Base-by-base conservation (phyloP, 2,888 invertebrate species). In the Metallyticus violacea region DNA sequence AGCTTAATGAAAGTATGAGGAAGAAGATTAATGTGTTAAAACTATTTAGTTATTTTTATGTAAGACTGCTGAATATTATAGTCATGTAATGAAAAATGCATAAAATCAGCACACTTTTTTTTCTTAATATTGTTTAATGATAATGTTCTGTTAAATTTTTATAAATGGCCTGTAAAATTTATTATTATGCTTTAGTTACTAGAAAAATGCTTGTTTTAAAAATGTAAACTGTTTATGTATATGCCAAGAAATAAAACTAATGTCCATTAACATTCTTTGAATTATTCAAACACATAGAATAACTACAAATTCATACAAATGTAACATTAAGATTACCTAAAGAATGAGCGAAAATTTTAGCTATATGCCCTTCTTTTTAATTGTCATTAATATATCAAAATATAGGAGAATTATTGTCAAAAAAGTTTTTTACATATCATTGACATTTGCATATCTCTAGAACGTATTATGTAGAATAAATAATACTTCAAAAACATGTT, bases 211-310 rank as follows among this genome's bases (percentile, higher is more conserved):
- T 79, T 79, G 40, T 86, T 82, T 76, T 81, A 81, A 30, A 77
- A 30, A 86, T 77, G 81, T 86, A 82, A 62, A 77, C 81, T 76
- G 27, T 85, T 86, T 28, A 86, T 86, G 86, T 86, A 86, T 86
- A 77, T 86, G 81, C 77, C 26, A 82, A 79, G 29, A 82, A 85
- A 87, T 79, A 87, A 85, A 81, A 85, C 30, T n/a, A 62, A 22
- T 62, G 40, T 62, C 40, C 40, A 40, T 40, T 40, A 40, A 15
- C 15, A 40, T 40, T 15, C 40, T 62, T 62, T 62, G n/a, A n/a
- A n/a, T n/a, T n/a, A n/a, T n/a, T n/a, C n/a, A n/a, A n/a, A n/a
- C n/a, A n/a, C n/a, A n/a, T n/a, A n/a, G n/a, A n/a, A n/a, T n/a
- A n/a, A n/a, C n/a, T n/a, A n/a, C n/a, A n/a, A n/a, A n/a, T n/a